Conservation (phyloP, 2,888 invertebrate species). For the Drosophila infuscata region DNA sequence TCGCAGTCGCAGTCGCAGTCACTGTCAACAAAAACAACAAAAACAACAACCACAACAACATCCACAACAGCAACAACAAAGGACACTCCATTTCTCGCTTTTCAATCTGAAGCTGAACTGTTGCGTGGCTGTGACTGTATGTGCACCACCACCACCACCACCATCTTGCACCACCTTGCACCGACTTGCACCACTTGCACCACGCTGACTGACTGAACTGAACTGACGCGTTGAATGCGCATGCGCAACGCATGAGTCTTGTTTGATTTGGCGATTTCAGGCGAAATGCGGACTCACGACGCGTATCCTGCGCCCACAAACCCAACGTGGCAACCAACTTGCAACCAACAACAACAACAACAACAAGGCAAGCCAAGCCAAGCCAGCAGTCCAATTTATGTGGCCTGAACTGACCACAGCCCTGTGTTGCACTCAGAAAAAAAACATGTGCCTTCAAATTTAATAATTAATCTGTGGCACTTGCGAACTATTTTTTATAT, state of each 20-base stretch:
- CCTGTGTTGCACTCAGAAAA: conserved; percentile 10
- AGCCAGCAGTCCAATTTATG: conserved; percentile 56
- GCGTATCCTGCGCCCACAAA: conserved; percentile 36
- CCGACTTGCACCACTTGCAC: neutral
- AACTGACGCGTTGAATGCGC: conserved; percentile 63
- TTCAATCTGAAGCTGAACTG: conserved; percentile 25
- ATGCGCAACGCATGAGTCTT: conserved; percentile 83
- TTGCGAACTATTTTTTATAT: neutral
- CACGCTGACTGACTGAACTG: conserved; percentile 30
- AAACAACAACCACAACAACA: conserved; percentile 9
- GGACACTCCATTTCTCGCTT: conserved; percentile 27
- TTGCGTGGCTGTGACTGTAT: conserved; percentile 5
- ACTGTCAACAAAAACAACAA: conserved; percentile 8
- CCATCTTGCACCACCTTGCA: neutral
- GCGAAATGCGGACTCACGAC: conserved; percentile 64
- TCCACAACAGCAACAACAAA: conserved; percentile 29
- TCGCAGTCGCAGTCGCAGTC: neutral
- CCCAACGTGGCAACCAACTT: conserved; percentile 6
- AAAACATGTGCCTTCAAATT: neutral
- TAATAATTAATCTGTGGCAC: neutral
- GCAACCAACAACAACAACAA: neutral
- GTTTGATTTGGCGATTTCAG: conserved; percentile 83
- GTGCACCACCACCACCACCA: neutral
- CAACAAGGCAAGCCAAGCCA: neutral
- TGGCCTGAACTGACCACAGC: conserved; percentile 24